Percentiles rank a stretch among this genome's conserved stretches.
phyloP scores from a whole-genome alignment of 2,888 invertebrate genomes.

The Microctonus aethiopoides region DNA sequence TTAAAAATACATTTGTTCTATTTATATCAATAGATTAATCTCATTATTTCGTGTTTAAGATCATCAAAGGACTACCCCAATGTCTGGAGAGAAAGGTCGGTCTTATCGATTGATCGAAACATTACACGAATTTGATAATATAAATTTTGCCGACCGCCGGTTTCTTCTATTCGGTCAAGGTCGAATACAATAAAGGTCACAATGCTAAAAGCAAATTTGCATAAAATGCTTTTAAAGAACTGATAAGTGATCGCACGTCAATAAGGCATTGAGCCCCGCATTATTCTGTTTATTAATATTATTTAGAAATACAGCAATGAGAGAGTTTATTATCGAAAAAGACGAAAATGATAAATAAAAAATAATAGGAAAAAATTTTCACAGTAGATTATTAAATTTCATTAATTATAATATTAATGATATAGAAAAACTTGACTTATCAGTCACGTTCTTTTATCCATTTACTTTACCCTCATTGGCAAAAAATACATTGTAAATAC shows the following conservation, averaged over 20 bases:
- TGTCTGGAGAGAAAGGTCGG: conserved; percentile 7
- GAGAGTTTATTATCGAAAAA: no score
- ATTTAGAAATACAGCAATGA: no score
- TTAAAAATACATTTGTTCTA: conserved; percentile 6
- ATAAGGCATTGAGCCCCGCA: background rate
- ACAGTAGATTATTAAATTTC: no score
- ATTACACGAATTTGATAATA: conserved; percentile 18
- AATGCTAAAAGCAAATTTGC: conserved; percentile 7
- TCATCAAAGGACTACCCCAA: background rate
- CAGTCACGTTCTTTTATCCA: no score
- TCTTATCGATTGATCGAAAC: conserved; percentile 27
- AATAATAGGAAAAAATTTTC: no score
- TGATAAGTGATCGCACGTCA: no score
- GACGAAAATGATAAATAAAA: no score
- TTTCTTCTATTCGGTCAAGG: conserved; percentile 42
- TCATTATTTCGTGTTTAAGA: background rate
- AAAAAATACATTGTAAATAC: background rate
- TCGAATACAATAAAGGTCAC: conserved; percentile 22
- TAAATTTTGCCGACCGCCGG: conserved; percentile 17
- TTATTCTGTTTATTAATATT: background rate
- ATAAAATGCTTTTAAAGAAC: conserved; percentile 14
- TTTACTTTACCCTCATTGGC: background rate
- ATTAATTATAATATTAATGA: no score
- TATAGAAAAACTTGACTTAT: no score
- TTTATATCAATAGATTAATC: background rate